phyloP scores from a whole-genome alignment of 2,113 vertebrate genomes.

The Pholis gunnellus region DNA sequence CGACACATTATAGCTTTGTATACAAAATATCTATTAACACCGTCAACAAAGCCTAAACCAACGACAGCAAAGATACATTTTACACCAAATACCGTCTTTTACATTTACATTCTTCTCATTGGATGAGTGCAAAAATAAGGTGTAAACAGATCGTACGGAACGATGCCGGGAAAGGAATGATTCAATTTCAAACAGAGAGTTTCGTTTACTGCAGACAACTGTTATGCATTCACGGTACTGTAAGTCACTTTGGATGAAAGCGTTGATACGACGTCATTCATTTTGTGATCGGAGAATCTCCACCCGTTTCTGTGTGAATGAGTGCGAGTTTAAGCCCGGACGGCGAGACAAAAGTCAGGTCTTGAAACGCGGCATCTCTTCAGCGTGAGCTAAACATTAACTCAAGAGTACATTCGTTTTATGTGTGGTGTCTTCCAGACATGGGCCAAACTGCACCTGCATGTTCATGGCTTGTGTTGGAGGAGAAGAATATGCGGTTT shows the following conservation, averaged over 20 bases:
- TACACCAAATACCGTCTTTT: slow-evolving; percentile 48
- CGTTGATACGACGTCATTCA: slow-evolving; percentile 27
- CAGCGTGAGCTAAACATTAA: slow-evolving; percentile 14
- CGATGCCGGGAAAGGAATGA: slow-evolving; percentile 28
- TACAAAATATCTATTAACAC: slow-evolving; percentile 71
- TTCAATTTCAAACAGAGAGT: slow-evolving; percentile 5
- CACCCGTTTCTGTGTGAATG: slow-evolving; percentile 51
- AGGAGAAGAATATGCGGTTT: not conserved
- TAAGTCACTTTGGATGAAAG: slow-evolving; percentile 57
- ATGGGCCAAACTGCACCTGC: slow-evolving; percentile 5
- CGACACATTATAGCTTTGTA: slow-evolving; percentile 51
- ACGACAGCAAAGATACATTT: slow-evolving; percentile 59
- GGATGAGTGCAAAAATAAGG: slow-evolving; percentile 52
- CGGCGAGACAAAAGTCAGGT: not conserved
- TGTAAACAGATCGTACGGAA: slow-evolving; percentile 40
- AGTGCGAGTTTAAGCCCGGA: not conserved
- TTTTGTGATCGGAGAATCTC: slow-evolving; percentile 58
- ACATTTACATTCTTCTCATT: slow-evolving; percentile 65
- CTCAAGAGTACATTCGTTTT: slow-evolving; percentile 64
- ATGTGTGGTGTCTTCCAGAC: slow-evolving; percentile 29
- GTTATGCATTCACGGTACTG: slow-evolving; percentile 36
- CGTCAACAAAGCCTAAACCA: slow-evolving; percentile 54
- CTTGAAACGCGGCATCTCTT: slow-evolving; percentile 24
- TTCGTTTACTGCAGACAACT: slow-evolving; percentile 32
- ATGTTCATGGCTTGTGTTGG: not conserved